Percentiles rank a stretch among this genome's conserved stretches.
phyloP scores from a whole-genome alignment of 2,888 invertebrate species.

The Perithous albicinctus region DNA sequence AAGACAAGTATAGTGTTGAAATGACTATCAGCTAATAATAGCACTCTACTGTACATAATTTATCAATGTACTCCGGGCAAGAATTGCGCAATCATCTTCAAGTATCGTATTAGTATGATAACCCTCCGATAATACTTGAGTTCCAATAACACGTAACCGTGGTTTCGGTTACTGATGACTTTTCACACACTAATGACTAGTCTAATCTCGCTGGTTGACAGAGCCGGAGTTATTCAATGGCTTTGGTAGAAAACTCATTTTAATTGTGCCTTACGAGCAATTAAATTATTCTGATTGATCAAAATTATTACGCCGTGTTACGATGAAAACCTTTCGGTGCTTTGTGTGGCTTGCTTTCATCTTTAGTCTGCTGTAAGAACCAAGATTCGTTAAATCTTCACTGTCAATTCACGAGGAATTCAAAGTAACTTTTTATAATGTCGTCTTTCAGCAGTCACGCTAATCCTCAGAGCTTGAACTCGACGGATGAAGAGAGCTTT shows the following conservation, averaged over 20 bases:
- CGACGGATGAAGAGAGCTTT: conserved; percentile 26
- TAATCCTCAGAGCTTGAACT: not conserved
- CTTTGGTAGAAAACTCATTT: not conserved
- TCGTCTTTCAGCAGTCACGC: conserved; percentile 23
- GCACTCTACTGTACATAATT: too few relatives aligned
- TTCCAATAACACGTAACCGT: too few relatives aligned
- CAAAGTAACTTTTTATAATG: conserved; percentile 6
- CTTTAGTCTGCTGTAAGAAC: conserved; percentile 44
- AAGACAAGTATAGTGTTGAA: too few relatives aligned
- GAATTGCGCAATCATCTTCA: too few relatives aligned
- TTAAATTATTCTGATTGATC: not conserved
- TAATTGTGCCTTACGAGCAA: not conserved
- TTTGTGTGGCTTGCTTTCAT: conserved; percentile 17
- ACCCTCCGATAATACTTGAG: too few relatives aligned
- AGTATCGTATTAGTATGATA: too few relatives aligned
- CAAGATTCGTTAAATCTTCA: not conserved
- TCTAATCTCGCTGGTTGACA: not conserved
- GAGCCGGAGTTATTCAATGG: not conserved
- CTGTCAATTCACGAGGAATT: not conserved
- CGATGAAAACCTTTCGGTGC: not conserved
- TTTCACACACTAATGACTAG: not conserved
- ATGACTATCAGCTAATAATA: too few relatives aligned
- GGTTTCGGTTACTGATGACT: too few relatives aligned
- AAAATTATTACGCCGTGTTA: not conserved
- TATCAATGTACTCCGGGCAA: too few relatives aligned